Conservation (phyloP, 2,113 vertebrate species). For the Lucifuga dentata region DNA sequence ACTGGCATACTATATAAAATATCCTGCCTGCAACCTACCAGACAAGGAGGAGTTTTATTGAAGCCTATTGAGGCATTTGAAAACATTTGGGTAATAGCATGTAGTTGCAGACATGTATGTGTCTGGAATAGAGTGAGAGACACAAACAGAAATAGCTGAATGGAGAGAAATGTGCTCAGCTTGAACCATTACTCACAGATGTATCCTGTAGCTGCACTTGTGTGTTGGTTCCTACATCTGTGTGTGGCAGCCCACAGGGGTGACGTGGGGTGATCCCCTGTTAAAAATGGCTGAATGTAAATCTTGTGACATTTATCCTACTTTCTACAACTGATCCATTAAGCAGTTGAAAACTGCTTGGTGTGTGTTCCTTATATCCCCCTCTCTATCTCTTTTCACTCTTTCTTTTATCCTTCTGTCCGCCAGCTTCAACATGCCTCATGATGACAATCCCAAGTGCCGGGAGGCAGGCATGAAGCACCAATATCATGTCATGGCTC, state of each 20-base stretch:
- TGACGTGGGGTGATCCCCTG: conserved; percentile 19
- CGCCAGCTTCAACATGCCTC: conserved; percentile 95
- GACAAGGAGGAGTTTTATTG: conserved; percentile 2
- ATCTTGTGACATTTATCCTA: conserved; percentile 70
- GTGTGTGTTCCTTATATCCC: conserved; percentile 55
- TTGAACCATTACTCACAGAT: conserved; percentile 6
- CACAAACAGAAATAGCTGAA: not conserved
- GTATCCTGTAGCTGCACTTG: conserved; percentile 10
- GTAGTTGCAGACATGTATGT: conserved; percentile 1
- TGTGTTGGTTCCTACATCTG: conserved; percentile 20
- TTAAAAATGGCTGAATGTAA: conserved; percentile 48
- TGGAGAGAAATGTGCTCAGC: not conserved
- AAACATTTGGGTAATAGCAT: conserved; percentile 15
- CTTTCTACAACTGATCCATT: conserved; percentile 41
- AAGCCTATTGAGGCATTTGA: not conserved
- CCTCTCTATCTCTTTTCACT: conserved; percentile 13
- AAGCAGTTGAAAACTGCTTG: conserved; percentile 58
- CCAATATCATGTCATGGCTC: conserved; percentile 97
- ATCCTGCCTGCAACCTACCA: not conserved
- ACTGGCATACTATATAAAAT: conserved; percentile 3
- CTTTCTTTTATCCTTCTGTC: conserved; percentile 33
- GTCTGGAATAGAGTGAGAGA: conserved; percentile 2
- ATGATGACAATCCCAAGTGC: conserved; percentile 97
- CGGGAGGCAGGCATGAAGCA: conserved; percentile 91
- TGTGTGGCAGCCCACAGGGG: conserved; percentile 16